phyloP scores from a whole-genome alignment of 1,140 invertebrate genomes.

The Bombus superbus region DNA sequence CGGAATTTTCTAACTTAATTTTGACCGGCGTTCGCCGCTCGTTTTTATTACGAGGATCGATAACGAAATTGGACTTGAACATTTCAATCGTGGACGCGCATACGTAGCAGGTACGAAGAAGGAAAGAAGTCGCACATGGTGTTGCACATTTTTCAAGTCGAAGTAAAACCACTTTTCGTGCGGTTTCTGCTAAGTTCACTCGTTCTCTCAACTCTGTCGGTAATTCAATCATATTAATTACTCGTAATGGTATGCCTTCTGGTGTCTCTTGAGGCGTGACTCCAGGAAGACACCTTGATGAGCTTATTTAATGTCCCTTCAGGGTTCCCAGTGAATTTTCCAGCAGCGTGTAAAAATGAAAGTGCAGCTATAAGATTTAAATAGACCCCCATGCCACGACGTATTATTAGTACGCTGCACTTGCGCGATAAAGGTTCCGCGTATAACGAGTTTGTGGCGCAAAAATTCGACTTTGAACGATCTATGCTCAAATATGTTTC shows the following conservation, averaged over 20 bases:
- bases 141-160: neutral
- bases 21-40: neutral
- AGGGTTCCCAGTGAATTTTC: neutral
- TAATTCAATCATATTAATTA: conserved; percentile 47
- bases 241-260: conserved; percentile 25
- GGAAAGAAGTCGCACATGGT: neutral
- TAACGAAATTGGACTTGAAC: neutral
- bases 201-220: neutral
- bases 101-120: neutral
- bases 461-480: neutral
- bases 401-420: neutral
- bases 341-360: conserved; percentile 2
- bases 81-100: neutral
- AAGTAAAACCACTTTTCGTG: conserved; percentile 10
- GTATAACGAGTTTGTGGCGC: neutral
- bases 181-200: conserved; percentile 21
- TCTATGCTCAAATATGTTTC: neutral
- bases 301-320: conserved; percentile 42
- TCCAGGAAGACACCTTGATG: conserved; percentile 1
- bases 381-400: neutral
- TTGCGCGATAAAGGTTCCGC: neutral
- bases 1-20: neutral
- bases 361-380: neutral
- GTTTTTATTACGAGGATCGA: neutral
- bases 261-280: conserved; percentile 16